Percentiles rank a stretch among this genome's conserved stretches.
phyloP scores from a whole-genome alignment of 2,888 invertebrate genomes.

The Hymenopus coronatus region DNA sequence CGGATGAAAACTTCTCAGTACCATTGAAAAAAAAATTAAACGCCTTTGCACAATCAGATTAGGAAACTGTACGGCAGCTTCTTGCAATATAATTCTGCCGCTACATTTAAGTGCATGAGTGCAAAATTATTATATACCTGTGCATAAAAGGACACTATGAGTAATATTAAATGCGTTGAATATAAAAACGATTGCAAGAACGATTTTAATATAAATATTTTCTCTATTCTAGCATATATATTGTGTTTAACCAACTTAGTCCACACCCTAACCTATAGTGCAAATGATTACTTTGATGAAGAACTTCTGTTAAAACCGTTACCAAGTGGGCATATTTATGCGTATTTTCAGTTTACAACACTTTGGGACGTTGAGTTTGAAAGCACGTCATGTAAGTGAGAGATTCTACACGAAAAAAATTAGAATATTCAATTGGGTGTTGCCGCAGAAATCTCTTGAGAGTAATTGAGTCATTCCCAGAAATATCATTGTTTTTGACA shows the following conservation, averaged over 20 bases:
- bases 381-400: slow-evolving; percentile 58
- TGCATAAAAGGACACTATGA: not conserved
- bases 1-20: not conserved
- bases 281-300: slow-evolving; percentile 74
- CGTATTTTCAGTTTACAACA: slow-evolving; percentile 89
- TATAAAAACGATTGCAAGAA: not conserved
- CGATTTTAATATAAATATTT: not conserved
- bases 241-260: not conserved
- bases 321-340: slow-evolving; percentile 77
- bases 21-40: not conserved
- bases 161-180: not conserved
- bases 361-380: slow-evolving; percentile 62
- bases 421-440: too few species aligned
- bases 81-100: too few species aligned
- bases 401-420: too few species aligned
- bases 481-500: too few species aligned
- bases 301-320: slow-evolving; percentile 85
- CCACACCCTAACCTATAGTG: not conserved
- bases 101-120: too few species aligned
- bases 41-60: too few species aligned
- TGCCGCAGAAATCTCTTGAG: too few species aligned
- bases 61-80: too few species aligned
- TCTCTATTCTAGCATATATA: not conserved
- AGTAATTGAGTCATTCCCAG: too few species aligned
- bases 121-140: not conserved